A percentile compares a stretch with the other conserved stretches of the same genome.
Evolutionary conservation across 2,797 vertebrate species (phyloP).

Genomic region (Nasua narica): DNA sequence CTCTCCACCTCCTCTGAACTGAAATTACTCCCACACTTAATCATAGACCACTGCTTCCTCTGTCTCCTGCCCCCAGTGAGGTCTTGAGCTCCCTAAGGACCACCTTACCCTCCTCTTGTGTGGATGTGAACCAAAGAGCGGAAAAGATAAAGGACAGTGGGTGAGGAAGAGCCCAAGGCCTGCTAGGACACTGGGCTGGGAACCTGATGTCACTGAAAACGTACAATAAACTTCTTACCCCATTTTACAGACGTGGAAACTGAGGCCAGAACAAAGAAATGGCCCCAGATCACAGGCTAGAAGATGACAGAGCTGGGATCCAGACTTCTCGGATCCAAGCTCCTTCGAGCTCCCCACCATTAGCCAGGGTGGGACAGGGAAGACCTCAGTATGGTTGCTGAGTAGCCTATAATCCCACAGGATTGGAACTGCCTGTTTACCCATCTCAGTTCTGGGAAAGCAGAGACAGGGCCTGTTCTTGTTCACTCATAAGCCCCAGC

Average conservation of each 20-base stretch:
- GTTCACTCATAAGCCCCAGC: background rate
- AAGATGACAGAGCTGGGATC: background rate
- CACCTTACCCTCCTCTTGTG: background rate
- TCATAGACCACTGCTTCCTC: constrained; percentile 53
- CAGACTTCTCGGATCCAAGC: background rate
- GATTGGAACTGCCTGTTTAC: background rate
- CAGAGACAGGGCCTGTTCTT: background rate
- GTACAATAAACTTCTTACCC: background rate
- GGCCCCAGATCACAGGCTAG: background rate
- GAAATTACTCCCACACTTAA: constrained; percentile 48
- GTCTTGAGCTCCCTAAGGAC: background rate
- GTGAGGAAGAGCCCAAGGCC: background rate
- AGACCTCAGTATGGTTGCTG: background rate
- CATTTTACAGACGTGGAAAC: constrained; percentile 51
- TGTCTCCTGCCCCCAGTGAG: background rate
- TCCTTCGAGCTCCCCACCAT: background rate
- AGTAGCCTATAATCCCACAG: background rate
- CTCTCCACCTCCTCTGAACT: constrained; percentile 17
- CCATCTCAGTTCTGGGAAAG: background rate
- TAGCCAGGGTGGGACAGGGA: background rate
- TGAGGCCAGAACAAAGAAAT: background rate
- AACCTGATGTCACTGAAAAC: background rate
- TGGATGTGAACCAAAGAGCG: background rate
- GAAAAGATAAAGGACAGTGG: background rate
- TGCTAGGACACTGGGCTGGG: background rate